Base-by-base conservation (phyloP, 2,888 invertebrate species). In the Amorpha juglandis region DNA sequence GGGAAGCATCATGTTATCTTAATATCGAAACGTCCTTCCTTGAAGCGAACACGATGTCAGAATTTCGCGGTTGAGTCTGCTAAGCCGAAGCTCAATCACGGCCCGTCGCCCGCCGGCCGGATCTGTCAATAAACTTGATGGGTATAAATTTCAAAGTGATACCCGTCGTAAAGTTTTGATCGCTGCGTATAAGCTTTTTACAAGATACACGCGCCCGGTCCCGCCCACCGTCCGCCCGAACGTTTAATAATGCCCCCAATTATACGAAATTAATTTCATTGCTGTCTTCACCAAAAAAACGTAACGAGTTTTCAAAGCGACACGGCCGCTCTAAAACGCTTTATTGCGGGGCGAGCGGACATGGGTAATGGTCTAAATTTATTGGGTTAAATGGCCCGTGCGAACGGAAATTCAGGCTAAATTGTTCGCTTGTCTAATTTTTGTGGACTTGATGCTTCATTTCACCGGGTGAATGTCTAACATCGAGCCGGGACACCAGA, bases 321-420 rank as follows among this genome's bases (percentile, higher is more conserved):
- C 85, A 83, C 82, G 78, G 81, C 74, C 82, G 81, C 78, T 83
- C 82, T 81, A 83, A 87, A 88, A 81, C 85, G 86, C 78, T 89
- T 88, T 89, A 89, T 87, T 84, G 86, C 84, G 73, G 83, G 73
- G 71, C 83, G 83, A 81, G 87, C 83, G 89, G 88, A 90, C 90
- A 89, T 80, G 89, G 87, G 86, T 90, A 91, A 92, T 90, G 87
- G 89, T 87, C 84, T 82, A 88, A 92, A 92, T 91, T 91, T 91
- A 92, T 92, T 90, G 90, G 86, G 87, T 88, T 89, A 85, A 91
- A 91, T 91, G 89, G 84, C 70, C 83, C 86, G 86, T 85, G 78
- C 84, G 74, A 86, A 84, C 84, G 85, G 87, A 84, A 88, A 87
- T 87, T 87, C 83, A 74, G 78, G 80, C 82, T 84, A 86, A 90